These are phyloP conservation scores for Fabriciana adippe DNA, from an alignment of 2,888 invertebrate species.

Conservation along the genomic window DNA sequence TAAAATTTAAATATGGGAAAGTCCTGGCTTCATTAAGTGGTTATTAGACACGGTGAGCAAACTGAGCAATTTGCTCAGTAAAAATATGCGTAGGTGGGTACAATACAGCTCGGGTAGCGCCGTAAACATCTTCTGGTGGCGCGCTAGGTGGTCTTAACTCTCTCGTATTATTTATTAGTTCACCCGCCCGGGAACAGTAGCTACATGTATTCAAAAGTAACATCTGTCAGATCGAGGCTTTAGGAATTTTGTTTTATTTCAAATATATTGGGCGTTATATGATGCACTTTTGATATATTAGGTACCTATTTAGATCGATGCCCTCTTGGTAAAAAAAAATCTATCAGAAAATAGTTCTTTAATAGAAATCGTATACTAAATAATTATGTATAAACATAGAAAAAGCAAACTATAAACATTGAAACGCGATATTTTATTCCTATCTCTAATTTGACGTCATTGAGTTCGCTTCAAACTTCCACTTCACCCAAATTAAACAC, in stretches of 20 bases:
- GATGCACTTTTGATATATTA: neutral
- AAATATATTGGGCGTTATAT: slow-evolving; percentile 16
- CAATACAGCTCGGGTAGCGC: slow-evolving; percentile 68
- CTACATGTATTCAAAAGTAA: slow-evolving; percentile 42
- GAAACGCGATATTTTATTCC: too few species aligned
- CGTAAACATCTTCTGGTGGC: slow-evolving; percentile 74
- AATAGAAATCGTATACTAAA: too few species aligned
- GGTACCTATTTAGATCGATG: neutral
- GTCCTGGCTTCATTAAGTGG: slow-evolving; percentile 73
- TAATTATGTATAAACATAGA: too few species aligned
- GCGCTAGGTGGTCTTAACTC: slow-evolving; percentile 81
- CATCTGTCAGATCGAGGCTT: slow-evolving; percentile 42
- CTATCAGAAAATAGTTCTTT: too few species aligned
- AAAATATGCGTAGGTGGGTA: slow-evolving; percentile 79
- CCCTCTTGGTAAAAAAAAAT: too few species aligned
- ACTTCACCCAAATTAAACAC: slow-evolving; percentile 10
- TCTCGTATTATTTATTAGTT: slow-evolving; percentile 77
- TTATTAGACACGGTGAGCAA: slow-evolving; percentile 75
- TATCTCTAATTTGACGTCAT: neutral
- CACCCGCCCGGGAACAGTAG: slow-evolving; percentile 44
- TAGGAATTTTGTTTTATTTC: slow-evolving; percentile 22
- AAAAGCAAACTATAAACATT: too few species aligned
- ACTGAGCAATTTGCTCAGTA: slow-evolving; percentile 79
- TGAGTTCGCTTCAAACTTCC: neutral
- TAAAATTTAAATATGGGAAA: slow-evolving; percentile 47